Evolutionary conservation across 2,888 invertebrate species (phyloP).

Genomic region (Cerastis rubricosa): DNA sequence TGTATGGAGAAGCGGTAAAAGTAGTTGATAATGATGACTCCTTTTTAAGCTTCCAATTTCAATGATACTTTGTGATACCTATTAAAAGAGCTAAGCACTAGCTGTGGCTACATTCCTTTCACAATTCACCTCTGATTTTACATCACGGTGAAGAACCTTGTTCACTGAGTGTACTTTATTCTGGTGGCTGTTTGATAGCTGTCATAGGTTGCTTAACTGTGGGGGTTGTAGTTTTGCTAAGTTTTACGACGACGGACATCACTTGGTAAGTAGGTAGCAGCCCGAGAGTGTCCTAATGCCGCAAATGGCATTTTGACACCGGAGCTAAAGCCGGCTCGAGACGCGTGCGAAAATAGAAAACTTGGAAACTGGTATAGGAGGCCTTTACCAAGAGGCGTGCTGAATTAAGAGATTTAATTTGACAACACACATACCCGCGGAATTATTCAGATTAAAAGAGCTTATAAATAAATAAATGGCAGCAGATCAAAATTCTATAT

Average conservation of each 20-base stretch:
- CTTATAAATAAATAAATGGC: neutral
- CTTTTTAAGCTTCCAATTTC: neutral
- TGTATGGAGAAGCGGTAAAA: neutral
- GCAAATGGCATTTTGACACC: conserved; percentile 53
- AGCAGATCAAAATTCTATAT: neutral
- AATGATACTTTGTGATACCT: neutral
- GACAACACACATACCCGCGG: neutral
- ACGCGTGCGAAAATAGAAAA: too few species aligned
- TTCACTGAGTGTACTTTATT: neutral
- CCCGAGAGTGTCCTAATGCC: conserved; percentile 35
- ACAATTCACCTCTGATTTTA: neutral
- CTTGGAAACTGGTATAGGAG: neutral
- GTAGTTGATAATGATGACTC: neutral
- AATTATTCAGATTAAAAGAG: neutral
- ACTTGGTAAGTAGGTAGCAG: conserved; percentile 36
- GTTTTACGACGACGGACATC: conserved; percentile 5
- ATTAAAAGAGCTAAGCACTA: neutral
- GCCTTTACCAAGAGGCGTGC: neutral
- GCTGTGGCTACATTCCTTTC: neutral
- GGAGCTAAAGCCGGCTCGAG: conserved; percentile 30
- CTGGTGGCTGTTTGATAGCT: neutral
- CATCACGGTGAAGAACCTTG: neutral
- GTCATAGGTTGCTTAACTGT: neutral
- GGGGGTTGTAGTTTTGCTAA: conserved; percentile 2
- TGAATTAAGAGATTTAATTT: neutral